Conservation (phyloP, 2,797 vertebrate genomes). For the Avahi laniger region DNA sequence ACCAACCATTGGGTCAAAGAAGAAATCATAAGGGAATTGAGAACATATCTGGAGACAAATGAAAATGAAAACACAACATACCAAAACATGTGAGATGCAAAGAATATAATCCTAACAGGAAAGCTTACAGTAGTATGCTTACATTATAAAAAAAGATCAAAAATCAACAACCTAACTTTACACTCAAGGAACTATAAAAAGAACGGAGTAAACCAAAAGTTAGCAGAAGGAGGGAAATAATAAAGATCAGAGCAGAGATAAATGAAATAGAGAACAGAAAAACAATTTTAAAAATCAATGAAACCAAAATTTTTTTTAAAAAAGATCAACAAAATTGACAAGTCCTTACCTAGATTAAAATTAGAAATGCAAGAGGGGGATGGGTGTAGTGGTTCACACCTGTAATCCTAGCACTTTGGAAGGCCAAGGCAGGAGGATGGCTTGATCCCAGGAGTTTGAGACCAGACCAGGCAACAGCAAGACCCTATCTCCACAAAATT, state of each 20-base stretch:
- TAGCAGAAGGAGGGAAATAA: not conserved
- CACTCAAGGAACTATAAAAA: not conserved
- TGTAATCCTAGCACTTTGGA: not conserved
- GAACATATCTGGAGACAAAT: not conserved
- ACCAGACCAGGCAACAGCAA: not conserved
- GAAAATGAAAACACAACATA: not conserved
- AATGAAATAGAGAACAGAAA: not conserved
- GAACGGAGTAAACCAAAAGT: not conserved
- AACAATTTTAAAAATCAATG: not conserved
- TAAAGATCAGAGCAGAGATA: not conserved
- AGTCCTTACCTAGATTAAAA: not conserved
- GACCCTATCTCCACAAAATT: not conserved
- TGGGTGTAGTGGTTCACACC: not conserved
- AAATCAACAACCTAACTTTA: not conserved
- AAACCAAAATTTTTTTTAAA: not conserved
- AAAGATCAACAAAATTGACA: not conserved
- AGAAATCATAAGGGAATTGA: not conserved
- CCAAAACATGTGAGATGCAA: not conserved
- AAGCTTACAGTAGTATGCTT: not conserved
- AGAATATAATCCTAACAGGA: not conserved
- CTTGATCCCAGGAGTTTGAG: not conserved
- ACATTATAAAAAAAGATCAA: not conserved
- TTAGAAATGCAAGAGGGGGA: not conserved
- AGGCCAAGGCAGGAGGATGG: not conserved
- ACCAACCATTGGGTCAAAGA: not conserved